Base-by-base conservation (phyloP, 2,888 invertebrate genomes). In the Ecliptopera silaceata region DNA sequence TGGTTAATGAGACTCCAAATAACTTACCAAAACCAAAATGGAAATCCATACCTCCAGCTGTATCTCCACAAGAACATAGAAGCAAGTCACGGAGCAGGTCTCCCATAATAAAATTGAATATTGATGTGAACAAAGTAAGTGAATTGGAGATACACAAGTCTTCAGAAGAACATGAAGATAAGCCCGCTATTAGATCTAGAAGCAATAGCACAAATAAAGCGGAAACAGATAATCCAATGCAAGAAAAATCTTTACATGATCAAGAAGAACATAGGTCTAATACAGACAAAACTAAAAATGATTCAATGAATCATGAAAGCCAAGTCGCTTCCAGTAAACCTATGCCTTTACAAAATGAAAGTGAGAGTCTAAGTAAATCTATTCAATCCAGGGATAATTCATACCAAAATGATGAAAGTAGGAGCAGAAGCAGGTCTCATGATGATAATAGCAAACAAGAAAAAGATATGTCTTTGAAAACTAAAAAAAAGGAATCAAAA, bases 231-330 rank as follows among this genome's bases (percentile, higher is more conserved):
- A 32, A 8, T 5, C 17, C 31, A 18, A 50, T 11, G 34, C 31
- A 45, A 29, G 46, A 36, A 10, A 34, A 36, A 3, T 3, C 6
- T 22, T 45, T 10, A 13, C 38, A 32, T 17, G 17, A 31, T 22
- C 32, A 43, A 48, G 26, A 43, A 2, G 43, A 43, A 44, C 36
- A 15, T 13, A 29, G n/a, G 29, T 78, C 65, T 80, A 80, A 61
- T 66, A 79, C 66, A 77, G 82, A 70, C 72, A 84, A 79, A 88
- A 74, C 73, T 54, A 72, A 69, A 61, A 78, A 50, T 41, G 45
- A 58, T 42, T 43, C 44, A 44, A 36, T 39, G 59, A 46, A 32
- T 45, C 46, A 64, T 18, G 52, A 56, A 34, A 15, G 26, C 41
- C 31, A 26, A 53, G 22, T 2, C 15, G 38, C 36, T 31, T 29